Conservation (phyloP, 2,797 vertebrate genomes). For the Heteromormyrus szaboi region DNA sequence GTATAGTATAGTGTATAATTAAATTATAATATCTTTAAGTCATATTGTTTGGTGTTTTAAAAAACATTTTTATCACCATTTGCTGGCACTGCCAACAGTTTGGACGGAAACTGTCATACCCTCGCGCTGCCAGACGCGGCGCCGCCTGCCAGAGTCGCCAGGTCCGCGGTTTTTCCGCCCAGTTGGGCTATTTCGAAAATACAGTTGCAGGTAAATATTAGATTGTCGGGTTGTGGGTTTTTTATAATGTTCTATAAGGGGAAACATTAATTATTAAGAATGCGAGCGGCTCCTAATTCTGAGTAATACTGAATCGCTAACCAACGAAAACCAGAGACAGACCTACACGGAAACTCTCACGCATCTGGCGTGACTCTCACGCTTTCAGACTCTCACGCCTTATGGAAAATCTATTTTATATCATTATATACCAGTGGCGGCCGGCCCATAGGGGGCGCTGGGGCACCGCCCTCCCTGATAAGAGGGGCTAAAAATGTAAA, state of each 20-base stretch:
- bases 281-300: neutral
- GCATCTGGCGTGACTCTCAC: neutral
- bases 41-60: neutral
- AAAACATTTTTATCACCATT: neutral
- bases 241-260: neutral
- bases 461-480: too few species aligned
- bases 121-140: neutral
- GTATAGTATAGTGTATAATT: neutral
- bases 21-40: neutral
- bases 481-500: too few species aligned
- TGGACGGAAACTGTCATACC: neutral
- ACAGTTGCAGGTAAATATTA: neutral
- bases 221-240: neutral
- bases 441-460: too few species aligned
- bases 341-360: neutral
- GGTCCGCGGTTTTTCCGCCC: neutral
- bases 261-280: neutral
- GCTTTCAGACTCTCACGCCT: neutral
- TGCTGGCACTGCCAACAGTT: neutral
- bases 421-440: neutral
- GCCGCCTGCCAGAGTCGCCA: neutral
- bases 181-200: neutral
- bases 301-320: neutral
- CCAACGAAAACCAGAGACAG: neutral
- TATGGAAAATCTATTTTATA: neutral